phyloP scores from a whole-genome alignment of 2,888 invertebrate species.

The Tricholauxania praeusta region DNA sequence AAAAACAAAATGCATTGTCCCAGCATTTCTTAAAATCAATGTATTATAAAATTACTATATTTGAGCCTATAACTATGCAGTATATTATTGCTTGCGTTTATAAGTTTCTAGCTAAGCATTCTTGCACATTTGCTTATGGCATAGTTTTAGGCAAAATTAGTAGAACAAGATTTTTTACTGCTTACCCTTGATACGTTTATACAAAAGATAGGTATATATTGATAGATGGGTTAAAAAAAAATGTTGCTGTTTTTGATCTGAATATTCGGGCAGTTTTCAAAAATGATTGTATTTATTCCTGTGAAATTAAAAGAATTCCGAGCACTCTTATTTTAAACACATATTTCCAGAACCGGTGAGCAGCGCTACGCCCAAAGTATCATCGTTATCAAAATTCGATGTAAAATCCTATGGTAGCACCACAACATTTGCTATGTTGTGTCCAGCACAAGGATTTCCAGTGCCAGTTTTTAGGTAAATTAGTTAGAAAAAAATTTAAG shows the following conservation, averaged over 20 bases:
- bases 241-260: constrained; percentile 66
- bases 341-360: constrained; percentile 74
- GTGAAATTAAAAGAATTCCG: background rate
- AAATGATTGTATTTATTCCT: background rate
- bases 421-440: constrained; percentile 59
- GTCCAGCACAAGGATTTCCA: constrained; percentile 72
- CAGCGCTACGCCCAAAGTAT: constrained; percentile 77
- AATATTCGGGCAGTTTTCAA: background rate
- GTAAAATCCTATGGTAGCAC: constrained; percentile 56
- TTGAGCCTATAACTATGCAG: too few species aligned
- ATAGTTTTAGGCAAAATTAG: background rate
- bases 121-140: background rate
- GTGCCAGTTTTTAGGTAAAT: constrained; percentile 71
- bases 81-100: background rate
- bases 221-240: constrained; percentile 47
- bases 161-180: background rate
- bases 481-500: constrained; percentile 33
- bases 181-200: constrained; percentile 69
- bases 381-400: constrained; percentile 68
- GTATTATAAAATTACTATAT: too few species aligned
- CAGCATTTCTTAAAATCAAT: background rate
- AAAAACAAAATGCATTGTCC: background rate
- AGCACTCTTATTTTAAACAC: background rate
- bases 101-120: background rate
- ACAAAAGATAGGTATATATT: constrained; percentile 59